phyloP scores from a whole-genome alignment of 2,113 vertebrate genomes.

The Chitala chitala region DNA sequence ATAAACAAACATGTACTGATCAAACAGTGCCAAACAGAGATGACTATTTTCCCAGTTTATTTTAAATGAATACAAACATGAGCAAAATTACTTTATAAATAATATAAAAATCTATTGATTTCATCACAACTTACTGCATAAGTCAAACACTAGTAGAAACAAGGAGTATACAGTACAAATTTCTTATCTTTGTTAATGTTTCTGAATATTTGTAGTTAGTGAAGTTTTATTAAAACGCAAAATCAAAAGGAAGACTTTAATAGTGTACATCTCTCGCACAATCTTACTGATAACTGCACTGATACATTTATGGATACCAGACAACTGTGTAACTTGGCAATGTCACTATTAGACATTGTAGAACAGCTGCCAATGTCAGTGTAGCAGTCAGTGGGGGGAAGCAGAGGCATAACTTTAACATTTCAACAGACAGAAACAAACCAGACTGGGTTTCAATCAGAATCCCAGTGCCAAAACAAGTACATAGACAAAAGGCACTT shows the following conservation, averaged over 20 bases:
- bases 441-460: neutral
- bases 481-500: conserved; percentile 21
- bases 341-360: neutral
- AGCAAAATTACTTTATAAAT: conserved; percentile 23
- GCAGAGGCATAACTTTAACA: neutral
- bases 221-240: conserved; percentile 18
- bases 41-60: conserved; percentile 5
- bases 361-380: neutral
- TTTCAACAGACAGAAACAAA: neutral
- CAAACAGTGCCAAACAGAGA: too few species aligned
- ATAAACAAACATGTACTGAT: too few species aligned
- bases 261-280: neutral
- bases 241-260: neutral
- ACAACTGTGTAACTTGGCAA: neutral
- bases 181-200: conserved; percentile 27
- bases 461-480: neutral
- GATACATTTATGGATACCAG: neutral
- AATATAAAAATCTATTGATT: conserved; percentile 29
- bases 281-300: neutral
- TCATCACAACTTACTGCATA: conserved; percentile 10
- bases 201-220: conserved; percentile 25
- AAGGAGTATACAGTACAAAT: conserved; percentile 28
- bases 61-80: conserved; percentile 17
- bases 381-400: neutral
- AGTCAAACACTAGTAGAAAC: conserved; percentile 38